These are phyloP conservation scores for Macrostomum cliftonense DNA, from an alignment of 2,888 invertebrate species.

Conservation along the genomic window DNA sequence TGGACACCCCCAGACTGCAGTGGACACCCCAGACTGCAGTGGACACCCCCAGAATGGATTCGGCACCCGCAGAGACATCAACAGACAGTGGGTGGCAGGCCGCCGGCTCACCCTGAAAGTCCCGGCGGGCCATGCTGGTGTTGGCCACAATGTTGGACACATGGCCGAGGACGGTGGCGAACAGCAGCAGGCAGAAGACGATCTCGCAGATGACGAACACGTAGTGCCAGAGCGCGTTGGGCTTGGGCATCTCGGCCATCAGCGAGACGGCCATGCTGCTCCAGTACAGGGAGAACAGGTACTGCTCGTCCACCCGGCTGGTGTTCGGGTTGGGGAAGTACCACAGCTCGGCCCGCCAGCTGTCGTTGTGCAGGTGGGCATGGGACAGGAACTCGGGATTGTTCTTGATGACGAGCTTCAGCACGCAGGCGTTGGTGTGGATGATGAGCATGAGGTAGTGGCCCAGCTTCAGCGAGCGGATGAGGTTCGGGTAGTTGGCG, in stretches of 20 bases:
- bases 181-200: conserved; percentile 75
- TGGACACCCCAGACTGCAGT: too few species aligned
- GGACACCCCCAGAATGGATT: too few species aligned
- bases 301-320: conserved; percentile 46
- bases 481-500: conserved; percentile 93
- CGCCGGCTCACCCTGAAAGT: conserved; percentile 68
- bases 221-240: conserved; percentile 78
- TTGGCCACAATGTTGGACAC: conserved; percentile 95
- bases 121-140: conserved; percentile 83
- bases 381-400: neutral
- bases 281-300: conserved; percentile 94
- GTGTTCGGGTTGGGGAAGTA: conserved; percentile 8
- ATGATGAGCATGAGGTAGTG: conserved; percentile 92
- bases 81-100: too few species aligned
- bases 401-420: conserved; percentile 61
- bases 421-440: conserved; percentile 98
- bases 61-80: too few species aligned
- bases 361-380: conserved; percentile 44
- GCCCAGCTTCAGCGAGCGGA: conserved; percentile 33
- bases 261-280: conserved; percentile 85
- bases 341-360: conserved; percentile 31
- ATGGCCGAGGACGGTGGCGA: conserved; percentile 85
- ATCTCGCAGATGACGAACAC: conserved; percentile 82
- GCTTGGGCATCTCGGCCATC: conserved; percentile 74
- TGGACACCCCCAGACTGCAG: too few species aligned